Base-by-base conservation (phyloP, 1,140 invertebrate species). In the Nixonia krombeini region DNA sequence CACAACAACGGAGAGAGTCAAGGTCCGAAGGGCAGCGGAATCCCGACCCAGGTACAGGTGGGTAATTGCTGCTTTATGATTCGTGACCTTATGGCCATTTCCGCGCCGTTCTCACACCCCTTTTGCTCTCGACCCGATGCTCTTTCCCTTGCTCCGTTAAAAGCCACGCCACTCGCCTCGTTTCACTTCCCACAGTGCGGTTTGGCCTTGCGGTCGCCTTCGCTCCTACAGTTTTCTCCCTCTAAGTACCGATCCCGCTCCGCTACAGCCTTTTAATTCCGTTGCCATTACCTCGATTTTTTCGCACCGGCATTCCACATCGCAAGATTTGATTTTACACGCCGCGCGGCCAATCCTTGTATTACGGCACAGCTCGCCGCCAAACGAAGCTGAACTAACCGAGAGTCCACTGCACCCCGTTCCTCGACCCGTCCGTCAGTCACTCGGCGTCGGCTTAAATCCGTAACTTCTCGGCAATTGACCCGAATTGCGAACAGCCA, bases 11-110 rank as follows among this genome's bases (percentile, higher is more conserved):
- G 52, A 42, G 51, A 15, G 38, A 58, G 53, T 65, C 61, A 65
- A 58, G 53, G 44, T 35, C 42, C 38, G 55, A 51, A 59, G 62
- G 61, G 65, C 56, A 65, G 46, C 16, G 25, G 18, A 38, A 46
- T 58, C 50, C 51, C 61, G 59, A 49, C 67, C 51, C 65, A 63
- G 29, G 18, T 47, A 58, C 56, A 71, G 53, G 66, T 73, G 77
- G 72, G 69, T 83, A 84, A 85, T 84, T 81, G 80, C 73, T 72
- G 74, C 68, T 84, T 83, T 84, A 84, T 84, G 82, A 85, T 81
- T 84, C 80, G 82, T 84, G 78, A 76, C 80, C 63, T 21, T 28
- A 44, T 16, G 56, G 59, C 77, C 75, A 80, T 80, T 82, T 75
- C 70, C 74, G 71, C 73, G 70, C 78, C 74, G 79, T 77, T 81